These are phyloP conservation scores for Numenius phaeopus DNA, from an alignment of 2,797 vertebrate genomes.

Conservation along the genomic window DNA sequence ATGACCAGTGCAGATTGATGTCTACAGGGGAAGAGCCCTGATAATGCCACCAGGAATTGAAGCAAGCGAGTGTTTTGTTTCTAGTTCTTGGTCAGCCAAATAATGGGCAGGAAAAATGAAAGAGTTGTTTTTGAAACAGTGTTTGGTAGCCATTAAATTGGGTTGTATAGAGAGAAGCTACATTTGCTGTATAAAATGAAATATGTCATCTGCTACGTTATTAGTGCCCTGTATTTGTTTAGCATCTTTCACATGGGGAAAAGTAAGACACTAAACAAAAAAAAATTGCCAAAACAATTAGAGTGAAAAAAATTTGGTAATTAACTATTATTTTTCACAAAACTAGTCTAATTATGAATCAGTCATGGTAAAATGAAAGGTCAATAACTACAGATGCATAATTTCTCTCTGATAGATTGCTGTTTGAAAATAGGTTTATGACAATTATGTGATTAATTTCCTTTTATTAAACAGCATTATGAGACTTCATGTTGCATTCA, in stretches of 20 bases:
- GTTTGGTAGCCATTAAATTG: neutral
- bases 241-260: slow-evolving; percentile 35
- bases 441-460: slow-evolving; percentile 86
- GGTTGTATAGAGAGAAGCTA: neutral
- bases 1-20: neutral
- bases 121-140: neutral
- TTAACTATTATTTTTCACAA: slow-evolving; percentile 81
- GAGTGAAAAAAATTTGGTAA: slow-evolving; percentile 78
- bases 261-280: slow-evolving; percentile 44
- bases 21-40: neutral
- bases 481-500: slow-evolving; percentile 82
- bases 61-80: neutral
- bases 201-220: slow-evolving; percentile 7
- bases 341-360: slow-evolving; percentile 82
- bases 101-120: neutral
- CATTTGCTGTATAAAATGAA: slow-evolving; percentile 34
- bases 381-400: slow-evolving; percentile 84
- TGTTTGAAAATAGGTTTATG: slow-evolving; percentile 84
- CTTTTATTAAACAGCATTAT: slow-evolving; percentile 82
- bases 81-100: neutral
- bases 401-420: slow-evolving; percentile 83
- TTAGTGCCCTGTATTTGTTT: slow-evolving; percentile 55
- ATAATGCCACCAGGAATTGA: neutral
- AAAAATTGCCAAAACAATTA: slow-evolving; percentile 72
- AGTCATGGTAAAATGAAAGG: slow-evolving; percentile 83